Evolutionary conservation across 2,113 vertebrate genomes (phyloP).

Genomic region (Centropus bengalensis): DNA sequence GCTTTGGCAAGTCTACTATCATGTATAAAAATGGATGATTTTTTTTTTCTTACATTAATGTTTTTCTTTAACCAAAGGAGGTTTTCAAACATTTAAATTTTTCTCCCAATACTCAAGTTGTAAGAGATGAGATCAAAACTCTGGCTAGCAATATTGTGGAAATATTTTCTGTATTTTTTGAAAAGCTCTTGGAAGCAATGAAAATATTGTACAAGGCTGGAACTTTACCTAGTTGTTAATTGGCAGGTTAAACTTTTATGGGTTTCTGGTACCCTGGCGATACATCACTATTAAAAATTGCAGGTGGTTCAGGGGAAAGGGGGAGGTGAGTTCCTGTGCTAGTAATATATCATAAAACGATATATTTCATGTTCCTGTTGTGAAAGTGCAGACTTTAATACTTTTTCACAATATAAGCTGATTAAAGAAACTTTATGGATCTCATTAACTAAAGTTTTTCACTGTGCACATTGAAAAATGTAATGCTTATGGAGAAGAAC

Average conservation of each 20-base stretch:
- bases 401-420: conserved; percentile 74
- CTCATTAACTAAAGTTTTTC: conserved; percentile 76
- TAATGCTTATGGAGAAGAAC: conserved; percentile 66
- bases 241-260: conserved; percentile 84
- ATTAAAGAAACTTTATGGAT: conserved; percentile 82
- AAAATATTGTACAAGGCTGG: conserved; percentile 70
- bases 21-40: neutral
- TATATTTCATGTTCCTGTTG: conserved; percentile 79
- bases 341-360: conserved; percentile 81
- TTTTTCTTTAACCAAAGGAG: too few relatives aligned
- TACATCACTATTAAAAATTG: conserved; percentile 85
- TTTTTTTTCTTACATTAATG: neutral
- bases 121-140: conserved; percentile 17
- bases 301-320: conserved; percentile 81
- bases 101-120: neutral
- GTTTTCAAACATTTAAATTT: neutral
- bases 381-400: conserved; percentile 80
- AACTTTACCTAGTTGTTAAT: conserved; percentile 82
- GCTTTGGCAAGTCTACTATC: neutral
- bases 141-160: neutral
- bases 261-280: conserved; percentile 84
- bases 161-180: conserved; percentile 66
- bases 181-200: conserved; percentile 73
- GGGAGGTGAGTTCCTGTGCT: conserved; percentile 77
- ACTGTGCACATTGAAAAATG: conserved; percentile 69